phyloP scores from a whole-genome alignment of 2,888 invertebrate genomes.

The Leptinotarsa rubiginosa region DNA sequence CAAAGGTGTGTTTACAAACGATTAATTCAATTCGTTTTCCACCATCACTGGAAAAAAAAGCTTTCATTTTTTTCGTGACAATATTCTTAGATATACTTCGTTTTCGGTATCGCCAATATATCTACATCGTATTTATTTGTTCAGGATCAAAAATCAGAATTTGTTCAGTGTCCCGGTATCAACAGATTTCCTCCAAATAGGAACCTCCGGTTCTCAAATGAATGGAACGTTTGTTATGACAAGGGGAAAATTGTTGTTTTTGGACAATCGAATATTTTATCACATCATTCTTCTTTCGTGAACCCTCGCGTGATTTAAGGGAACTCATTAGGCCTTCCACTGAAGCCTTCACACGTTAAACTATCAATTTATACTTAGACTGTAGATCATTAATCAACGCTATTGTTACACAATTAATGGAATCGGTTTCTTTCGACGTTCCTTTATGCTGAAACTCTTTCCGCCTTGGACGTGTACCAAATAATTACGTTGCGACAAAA shows the following conservation, averaged over 20 bases:
- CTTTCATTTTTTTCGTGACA: too few species aligned
- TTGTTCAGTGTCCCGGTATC: too few species aligned
- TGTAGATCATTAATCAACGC: conserved; percentile 50
- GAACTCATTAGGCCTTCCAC: conserved; percentile 45
- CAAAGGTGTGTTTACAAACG: too few species aligned
- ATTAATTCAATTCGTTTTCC: too few species aligned
- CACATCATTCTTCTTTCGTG: background rate
- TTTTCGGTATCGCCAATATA: too few species aligned
- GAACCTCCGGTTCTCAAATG: background rate
- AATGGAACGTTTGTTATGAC: conserved; percentile 6
- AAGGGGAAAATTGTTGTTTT: conserved; percentile 4
- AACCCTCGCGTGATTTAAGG: conserved; percentile 39
- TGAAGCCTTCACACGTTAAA: conserved; percentile 40
- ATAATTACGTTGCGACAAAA: background rate
- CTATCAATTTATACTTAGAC: conserved; percentile 50
- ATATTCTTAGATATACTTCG: too few species aligned
- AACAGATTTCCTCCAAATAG: background rate
- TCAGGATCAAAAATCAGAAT: too few species aligned
- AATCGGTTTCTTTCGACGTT: conserved; percentile 40
- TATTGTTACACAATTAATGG: conserved; percentile 49
- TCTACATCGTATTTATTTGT: too few species aligned
- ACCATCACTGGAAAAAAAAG: too few species aligned
- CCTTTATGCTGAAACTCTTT: background rate
- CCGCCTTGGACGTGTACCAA: background rate
- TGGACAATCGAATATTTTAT: conserved; percentile 18